Percentiles rank a stretch among this genome's conserved stretches.
These are phyloP conservation scores for Dicyrtomina minuta DNA, from an alignment of 2,888 invertebrate genomes.

Conservation along the genomic window DNA sequence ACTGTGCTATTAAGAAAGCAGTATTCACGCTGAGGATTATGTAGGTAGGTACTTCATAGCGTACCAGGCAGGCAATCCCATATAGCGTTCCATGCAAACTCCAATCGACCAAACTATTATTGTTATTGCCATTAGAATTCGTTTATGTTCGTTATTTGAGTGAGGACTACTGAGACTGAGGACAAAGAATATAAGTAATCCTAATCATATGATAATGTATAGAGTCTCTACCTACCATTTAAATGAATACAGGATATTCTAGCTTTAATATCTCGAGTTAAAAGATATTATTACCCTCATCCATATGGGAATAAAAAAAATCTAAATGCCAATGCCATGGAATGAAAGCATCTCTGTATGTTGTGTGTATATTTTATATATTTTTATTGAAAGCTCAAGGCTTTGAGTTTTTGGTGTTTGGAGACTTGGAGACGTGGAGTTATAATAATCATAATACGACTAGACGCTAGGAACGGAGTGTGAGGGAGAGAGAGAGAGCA, in stretches of 20 bases:
- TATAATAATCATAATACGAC: not conserved
- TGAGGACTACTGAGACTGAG: too few relatives aligned
- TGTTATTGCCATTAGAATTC: slow-evolving; percentile 9
- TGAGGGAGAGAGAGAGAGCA: not conserved
- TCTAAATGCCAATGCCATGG: too few relatives aligned
- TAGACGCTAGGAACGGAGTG: not conserved
- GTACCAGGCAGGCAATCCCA: too few relatives aligned
- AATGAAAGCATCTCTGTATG: too few relatives aligned
- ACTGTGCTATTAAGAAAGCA: slow-evolving; percentile 24
- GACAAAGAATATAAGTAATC: slow-evolving; percentile 30
- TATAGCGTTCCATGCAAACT: slow-evolving; percentile 18
- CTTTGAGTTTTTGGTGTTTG: too few relatives aligned
- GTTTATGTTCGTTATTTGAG: slow-evolving; percentile 6
- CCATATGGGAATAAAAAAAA: too few relatives aligned
- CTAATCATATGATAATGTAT: slow-evolving; percentile 14
- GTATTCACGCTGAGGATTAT: slow-evolving; percentile 31
- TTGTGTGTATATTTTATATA: too few relatives aligned
- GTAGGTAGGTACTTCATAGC: not conserved
- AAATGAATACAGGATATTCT: slow-evolving; percentile 6
- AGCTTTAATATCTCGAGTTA: too few relatives aligned
- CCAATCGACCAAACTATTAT: not conserved
- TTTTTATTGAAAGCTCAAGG: too few relatives aligned
- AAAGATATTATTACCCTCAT: too few relatives aligned
- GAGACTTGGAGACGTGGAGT: too few relatives aligned
- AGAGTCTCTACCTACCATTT: slow-evolving; percentile 8